Base-by-base conservation (phyloP, 1,140 invertebrate genomes). In the Sinonovacula constricta region DNA sequence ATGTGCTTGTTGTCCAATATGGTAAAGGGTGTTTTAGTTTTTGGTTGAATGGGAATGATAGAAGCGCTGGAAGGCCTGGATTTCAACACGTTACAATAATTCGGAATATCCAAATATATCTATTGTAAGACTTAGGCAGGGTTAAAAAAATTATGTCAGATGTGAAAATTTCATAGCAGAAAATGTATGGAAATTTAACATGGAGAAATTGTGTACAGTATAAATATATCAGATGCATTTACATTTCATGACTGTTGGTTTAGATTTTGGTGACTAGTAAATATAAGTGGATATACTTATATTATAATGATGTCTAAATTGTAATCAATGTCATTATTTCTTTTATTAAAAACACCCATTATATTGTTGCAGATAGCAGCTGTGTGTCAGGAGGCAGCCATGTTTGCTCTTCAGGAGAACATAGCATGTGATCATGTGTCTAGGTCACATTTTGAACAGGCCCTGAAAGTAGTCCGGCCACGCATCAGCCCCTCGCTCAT, bases 301-400 rank as follows among this genome's bases (percentile, higher is more conserved):
- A n/a, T n/a, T n/a, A n/a, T n/a, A n/a, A n/a, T n/a, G n/a, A n/a
- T n/a, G n/a, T n/a, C n/a, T n/a, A n/a, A n/a, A n/a, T n/a, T n/a
- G n/a, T n/a, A n/a, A n/a, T n/a, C n/a, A n/a, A n/a, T n/a, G n/a
- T n/a, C n/a, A n/a, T 65, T 4, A 39, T 3, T 5, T 2, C 2
- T 36, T 59, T 59, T 59, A 15, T 12, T 59, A 26, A 18, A 22
- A 24, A 28, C 22, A 22, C 4, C 15, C 28, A 26, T 66, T 53
- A 53, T 45, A 0, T 1, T 62, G 79, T 90, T 90, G 59, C 83
- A 94, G 93, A 89, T 95, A 2, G 93, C 95, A 82, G 95, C 95
- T 2, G 92, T 98, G 7, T 97, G 96, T 87, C 93, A 96, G 78
- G 96, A 97, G 92, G 96, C 97, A 18, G 96, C 94, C 0, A 92